Base-by-base conservation (phyloP, 2,888 invertebrate species). In the Nyleta sp. region DNA sequence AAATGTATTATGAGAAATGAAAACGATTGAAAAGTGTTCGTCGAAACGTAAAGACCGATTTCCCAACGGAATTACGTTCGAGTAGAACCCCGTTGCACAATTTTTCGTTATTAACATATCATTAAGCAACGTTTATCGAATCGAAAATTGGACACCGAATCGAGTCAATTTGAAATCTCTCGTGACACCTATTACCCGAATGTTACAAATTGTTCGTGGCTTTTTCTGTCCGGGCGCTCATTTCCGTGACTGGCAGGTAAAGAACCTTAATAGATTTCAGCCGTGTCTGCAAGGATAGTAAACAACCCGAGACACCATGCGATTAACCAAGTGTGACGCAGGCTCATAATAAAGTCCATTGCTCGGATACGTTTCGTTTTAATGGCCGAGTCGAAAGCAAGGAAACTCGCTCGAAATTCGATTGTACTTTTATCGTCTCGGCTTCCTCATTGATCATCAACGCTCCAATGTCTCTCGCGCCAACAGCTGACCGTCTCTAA, bases 191-290 rank as follows among this genome's bases (percentile, higher is more conserved):
- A 33, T 52, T 33, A 33, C 52, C 13, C 18, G 15, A 52, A 17
- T 7, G 33, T 33, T 33, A 33, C 24, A 52, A 52, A 52, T 52
- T 33, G 31, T 15, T 33, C 48, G 28, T 7, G n/a, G 48, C 8
- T 52, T 50, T 60, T 60, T 15, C 17, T 62, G 35, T 53, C 50
- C 53, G 28, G 20, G 3, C 38, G 53, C 18, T 62, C 62, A 38
- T 62, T 62, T 71, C 71, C 71, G 53, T 71, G 46, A 33, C 33
- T 31, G 11, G 62, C 59, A 59, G 60, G 71, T 71, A 62, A 71
- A 71, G 71, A 62, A 71, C 71, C 62, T 59, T 62, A 70, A 70
- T 60, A 62, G 71, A 62, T 62, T 59, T 71, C 53, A 53, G 53
- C 6, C 44, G 33, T 33, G n/a, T 33, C 33, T 11, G 33, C n/a